Evolutionary conservation across 2,113 vertebrate genomes (phyloP).

Genomic region (Peucedramus taeniatus): DNA sequence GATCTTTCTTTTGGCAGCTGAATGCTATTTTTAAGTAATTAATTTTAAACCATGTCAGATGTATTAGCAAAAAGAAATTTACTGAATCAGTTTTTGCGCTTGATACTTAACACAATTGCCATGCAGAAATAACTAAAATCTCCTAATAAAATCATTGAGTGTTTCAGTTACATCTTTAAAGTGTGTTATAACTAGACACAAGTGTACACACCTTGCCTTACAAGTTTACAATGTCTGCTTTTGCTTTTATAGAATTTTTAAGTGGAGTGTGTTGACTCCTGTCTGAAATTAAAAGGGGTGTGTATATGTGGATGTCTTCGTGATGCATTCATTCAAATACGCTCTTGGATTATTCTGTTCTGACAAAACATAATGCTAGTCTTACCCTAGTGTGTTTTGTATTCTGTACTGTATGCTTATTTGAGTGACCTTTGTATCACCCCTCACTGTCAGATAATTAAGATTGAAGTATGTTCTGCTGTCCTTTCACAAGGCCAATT

Average conservation of each 20-base stretch:
- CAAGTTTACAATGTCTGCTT: background rate
- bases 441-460: background rate
- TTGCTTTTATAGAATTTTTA: background rate
- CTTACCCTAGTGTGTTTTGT: background rate
- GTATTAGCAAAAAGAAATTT: background rate
- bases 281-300: background rate
- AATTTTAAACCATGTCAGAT: background rate
- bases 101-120: background rate
- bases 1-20: background rate
- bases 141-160: background rate
- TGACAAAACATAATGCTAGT: background rate
- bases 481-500: background rate
- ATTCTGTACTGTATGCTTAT: background rate
- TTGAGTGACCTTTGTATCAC: background rate
- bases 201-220: background rate
- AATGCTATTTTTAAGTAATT: background rate
- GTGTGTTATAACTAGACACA: accelerated
- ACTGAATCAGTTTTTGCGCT: background rate
- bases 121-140: background rate
- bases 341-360: background rate
- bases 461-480: background rate
- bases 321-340: background rate
- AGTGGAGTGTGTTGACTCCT: background rate
- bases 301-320: background rate
- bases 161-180: background rate